A percentile compares a stretch with the other conserved stretches of the same genome.
Conservation (phyloP, 92 coral and sea anemone genomes). For the Zoanthus solanderi region DNA sequence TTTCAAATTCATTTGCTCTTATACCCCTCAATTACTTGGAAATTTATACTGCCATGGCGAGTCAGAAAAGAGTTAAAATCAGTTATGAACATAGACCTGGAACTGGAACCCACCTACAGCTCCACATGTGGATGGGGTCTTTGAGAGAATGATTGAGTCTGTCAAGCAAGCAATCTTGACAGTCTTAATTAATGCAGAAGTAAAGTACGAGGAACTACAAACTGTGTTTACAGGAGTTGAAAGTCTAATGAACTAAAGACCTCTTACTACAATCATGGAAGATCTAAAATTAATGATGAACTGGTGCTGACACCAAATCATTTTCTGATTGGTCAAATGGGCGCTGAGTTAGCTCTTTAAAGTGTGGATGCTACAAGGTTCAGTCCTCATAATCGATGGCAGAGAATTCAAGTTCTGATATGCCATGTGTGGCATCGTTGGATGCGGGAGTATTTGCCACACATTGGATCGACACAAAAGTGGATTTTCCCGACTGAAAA, state of each 20-base stretch:
- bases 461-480: conserved; percentile 65
- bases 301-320: conserved; percentile 68
- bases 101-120: conserved; percentile 65
- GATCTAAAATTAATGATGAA: conserved; percentile 63
- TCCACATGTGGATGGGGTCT: conserved; percentile 72
- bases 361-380: conserved; percentile 62
- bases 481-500: conserved; percentile 66
- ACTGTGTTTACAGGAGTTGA: conserved; percentile 48
- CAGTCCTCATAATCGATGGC: conserved; percentile 61
- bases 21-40: too few relatives aligned
- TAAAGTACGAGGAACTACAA: conserved; percentile 47
- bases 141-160: conserved; percentile 54
- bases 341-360: conserved; percentile 74
- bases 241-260: conserved; percentile 55
- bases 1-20: too few relatives aligned
- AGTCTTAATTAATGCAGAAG: conserved; percentile 23
- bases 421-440: conserved; percentile 70
- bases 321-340: conserved; percentile 69
- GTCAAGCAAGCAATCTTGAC: conserved; percentile 43
- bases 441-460: conserved; percentile 70
- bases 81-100: conserved; percentile 21
- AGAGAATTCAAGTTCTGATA: conserved; percentile 69
- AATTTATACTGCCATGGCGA: too few relatives aligned
- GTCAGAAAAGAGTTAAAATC: too few relatives aligned
- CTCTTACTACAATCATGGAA: conserved; percentile 59